Evolutionary conservation across 2,888 invertebrate species (phyloP).

Genomic region (Tiliacea aurago): DNA sequence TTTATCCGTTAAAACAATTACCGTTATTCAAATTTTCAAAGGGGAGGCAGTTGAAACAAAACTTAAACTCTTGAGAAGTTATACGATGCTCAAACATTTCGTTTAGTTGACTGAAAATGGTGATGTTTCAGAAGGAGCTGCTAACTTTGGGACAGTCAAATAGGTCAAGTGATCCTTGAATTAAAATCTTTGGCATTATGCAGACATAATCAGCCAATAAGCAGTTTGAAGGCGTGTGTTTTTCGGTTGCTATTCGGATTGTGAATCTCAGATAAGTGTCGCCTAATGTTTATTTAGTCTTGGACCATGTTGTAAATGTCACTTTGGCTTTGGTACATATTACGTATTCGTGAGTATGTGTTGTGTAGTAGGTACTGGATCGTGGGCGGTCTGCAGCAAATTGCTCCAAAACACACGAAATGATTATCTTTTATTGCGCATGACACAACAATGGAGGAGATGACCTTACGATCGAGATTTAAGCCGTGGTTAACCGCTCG

Average conservation of each 20-base stretch:
- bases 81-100: neutral
- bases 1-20: slow-evolving; percentile 77
- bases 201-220: slow-evolving; percentile 49
- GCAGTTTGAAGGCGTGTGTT: slow-evolving; percentile 44
- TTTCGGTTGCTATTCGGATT: slow-evolving; percentile 30
- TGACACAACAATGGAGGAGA: slow-evolving; percentile 85
- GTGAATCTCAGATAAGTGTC: slow-evolving; percentile 20
- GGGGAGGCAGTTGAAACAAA: slow-evolving; percentile 36
- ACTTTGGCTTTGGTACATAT: slow-evolving; percentile 30
- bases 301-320: slow-evolving; percentile 44
- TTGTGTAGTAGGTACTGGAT: slow-evolving; percentile 58
- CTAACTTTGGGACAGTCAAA: slow-evolving; percentile 52
- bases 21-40: slow-evolving; percentile 79
- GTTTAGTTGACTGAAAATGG: slow-evolving; percentile 10
- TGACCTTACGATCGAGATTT: slow-evolving; percentile 84
- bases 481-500: slow-evolving; percentile 73
- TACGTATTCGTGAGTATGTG: slow-evolving; percentile 45
- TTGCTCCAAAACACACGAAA: slow-evolving; percentile 87
- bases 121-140: slow-evolving; percentile 26
- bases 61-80: neutral
- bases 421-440: slow-evolving; percentile 85
- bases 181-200: slow-evolving; percentile 60
- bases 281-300: slow-evolving; percentile 49
- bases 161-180: slow-evolving; percentile 69
- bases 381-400: slow-evolving; percentile 82